Evolutionary conservation across 2,113 vertebrate genomes (phyloP), one percentile per base, ranked within the genome.

Genomic region (Tauraco erythrolophus): DNA sequence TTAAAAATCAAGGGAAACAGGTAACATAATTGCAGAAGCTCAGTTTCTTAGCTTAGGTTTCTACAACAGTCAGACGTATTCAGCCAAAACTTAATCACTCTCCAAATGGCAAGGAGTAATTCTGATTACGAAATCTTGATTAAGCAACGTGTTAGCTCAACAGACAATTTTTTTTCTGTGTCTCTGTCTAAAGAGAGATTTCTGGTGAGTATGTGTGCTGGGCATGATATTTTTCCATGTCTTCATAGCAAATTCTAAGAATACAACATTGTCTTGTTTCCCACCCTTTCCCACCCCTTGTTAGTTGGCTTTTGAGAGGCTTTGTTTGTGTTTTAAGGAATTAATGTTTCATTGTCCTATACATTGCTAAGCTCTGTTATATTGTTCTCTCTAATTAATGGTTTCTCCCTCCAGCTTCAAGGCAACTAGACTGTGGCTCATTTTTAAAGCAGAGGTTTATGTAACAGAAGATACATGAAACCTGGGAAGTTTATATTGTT

Each of bases 121-220:
- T 88, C 62, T 78, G 89, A 15, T 95, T 92, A 75, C 80, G 91
- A 96, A 96, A 96, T 35, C n/a, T 66, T 74, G 80, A 62, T 91
- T 89, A 86, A 84, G 86, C 83, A 96, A 95, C 70, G 18, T 51
- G 5, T 58, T 58, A 91, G 76, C 54, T 95, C 58, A 84, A 81
- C 28, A 87, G 62, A 69, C 19, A 72, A 39, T 16, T 43, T 74
- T 84, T 91, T 89, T 75, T 57, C 25, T 24, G 19, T 65, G 16
- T 58, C 25, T 84, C 74, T 70, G 10, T 81, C 41, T 80, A 84
- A 92, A 84, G 46, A 92, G 8, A 66, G 41, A 54, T 78, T 94
- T 89, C 80, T 97, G 77, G 68, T 21, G 2, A 78, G 31, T 48
- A 23, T 17, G 0, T 77, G 43, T 82, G 21, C 60, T 75, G 39